Base-by-base conservation (phyloP, 2,888 invertebrate species). In the Cancer borealis region DNA sequence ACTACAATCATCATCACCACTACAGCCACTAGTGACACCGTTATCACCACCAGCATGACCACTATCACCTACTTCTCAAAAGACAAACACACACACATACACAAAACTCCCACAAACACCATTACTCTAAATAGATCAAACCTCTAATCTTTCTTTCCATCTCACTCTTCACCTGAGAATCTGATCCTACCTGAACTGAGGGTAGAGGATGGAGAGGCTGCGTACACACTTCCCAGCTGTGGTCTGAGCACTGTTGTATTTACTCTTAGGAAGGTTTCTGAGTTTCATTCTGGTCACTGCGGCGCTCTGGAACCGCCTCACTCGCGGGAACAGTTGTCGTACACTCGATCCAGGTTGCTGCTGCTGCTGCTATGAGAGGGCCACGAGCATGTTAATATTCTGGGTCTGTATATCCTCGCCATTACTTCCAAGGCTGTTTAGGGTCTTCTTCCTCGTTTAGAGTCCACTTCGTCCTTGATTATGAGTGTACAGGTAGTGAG, bases 171-270 rank as follows among this genome's bases (percentile, higher is more conserved):
- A 10, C 54, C 17, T 54, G 54, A 17, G 12, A 49, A 8, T 54
- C 17, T 14, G 17, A 54, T 54, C 73, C 26, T 73, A 73, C 73
- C 73, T 73, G n/a, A n/a, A 73, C 73, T 73, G 73, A 4, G 73
- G 4, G 73, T n/a, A n/a, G 73, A 73, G n/a, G 73, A n/a, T 26
- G 73, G 17, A 54, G 54, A 54, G 73, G 66, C n/a, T 21, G 73
- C 73, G 73, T 73, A n/a, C 26, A 26, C 73, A 73, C 73, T 73
- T n/a, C 8, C 21, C 73, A 26, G 73, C 4, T 17, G 73, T 73
- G n/a, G n/a, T 73, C 73, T 17, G 2, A 73, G 73, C 73, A 73
- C 73, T 73, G 73, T 73, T 73, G 73, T 73, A 73, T 73, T 73
- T 73, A 73, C 73, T 26, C n/a, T 10, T 54, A 3, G 4, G n/a